Conservation (phyloP, 64 coral and sea anemone genomes). For the Astreopora myriophthalma region DNA sequence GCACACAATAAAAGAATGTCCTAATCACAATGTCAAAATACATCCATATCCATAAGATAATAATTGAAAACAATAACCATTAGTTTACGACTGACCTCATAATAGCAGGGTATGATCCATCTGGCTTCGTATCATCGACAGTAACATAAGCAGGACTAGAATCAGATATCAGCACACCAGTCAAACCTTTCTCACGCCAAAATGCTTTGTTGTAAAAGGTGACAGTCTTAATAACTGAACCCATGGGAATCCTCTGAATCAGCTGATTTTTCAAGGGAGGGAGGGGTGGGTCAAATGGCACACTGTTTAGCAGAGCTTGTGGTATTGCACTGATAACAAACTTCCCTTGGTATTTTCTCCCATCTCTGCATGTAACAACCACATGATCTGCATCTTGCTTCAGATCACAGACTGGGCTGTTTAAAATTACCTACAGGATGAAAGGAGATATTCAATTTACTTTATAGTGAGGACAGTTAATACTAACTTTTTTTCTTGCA, state of each 20-base stretch:
- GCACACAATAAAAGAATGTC: no score
- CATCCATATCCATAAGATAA: no score
- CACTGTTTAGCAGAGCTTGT: constrained; percentile 86
- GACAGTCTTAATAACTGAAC: constrained; percentile 96
- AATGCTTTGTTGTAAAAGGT: constrained; percentile 88
- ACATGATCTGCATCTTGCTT: constrained; percentile 76
- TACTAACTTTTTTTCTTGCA: no score
- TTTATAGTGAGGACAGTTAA: no score
- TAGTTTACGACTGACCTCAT: constrained; percentile 77
- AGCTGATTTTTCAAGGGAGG: constrained; percentile 94
- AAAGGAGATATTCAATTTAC: neutral
- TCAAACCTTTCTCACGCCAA: constrained; percentile 86
- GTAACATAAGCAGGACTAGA: constrained; percentile 86
- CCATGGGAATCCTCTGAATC: constrained; percentile 95
- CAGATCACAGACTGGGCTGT: constrained; percentile 74
- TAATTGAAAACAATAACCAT: neutral
- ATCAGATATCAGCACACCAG: constrained; percentile 80
- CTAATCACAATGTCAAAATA: no score
- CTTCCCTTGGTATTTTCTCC: constrained; percentile 80
- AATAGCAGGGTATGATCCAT: constrained; percentile 92
- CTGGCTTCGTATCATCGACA: constrained; percentile 95
- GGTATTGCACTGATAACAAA: constrained; percentile 98
- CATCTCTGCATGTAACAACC: constrained; percentile 81
- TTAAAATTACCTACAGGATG: constrained; percentile 79
- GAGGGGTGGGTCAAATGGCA: constrained; percentile 92